Evolutionary conservation across 2,797 vertebrate species (phyloP), one percentile per base, ranked within the genome.

Genomic region (Falco naumanni): DNA sequence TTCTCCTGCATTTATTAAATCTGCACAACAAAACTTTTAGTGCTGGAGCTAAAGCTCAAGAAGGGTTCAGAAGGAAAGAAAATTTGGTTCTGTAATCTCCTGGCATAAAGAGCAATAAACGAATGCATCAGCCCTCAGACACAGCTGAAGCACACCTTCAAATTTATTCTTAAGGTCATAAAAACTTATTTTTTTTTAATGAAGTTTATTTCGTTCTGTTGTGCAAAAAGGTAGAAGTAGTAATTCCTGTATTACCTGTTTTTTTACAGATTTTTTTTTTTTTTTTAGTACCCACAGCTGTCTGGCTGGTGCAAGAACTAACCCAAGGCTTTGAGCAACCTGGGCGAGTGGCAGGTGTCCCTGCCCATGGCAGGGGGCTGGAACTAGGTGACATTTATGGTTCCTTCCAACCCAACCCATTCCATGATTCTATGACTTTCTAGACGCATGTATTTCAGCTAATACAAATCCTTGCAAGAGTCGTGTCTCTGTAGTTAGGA

Each of bases 21-120:
- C 60, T 83, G 51, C 24, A 43, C 60, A 87, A 56, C 1, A 1
- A 68, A 81, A n/a, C 26, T 37, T 63, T 11, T 34, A 51, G 31
- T 21, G 22, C 2, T 56, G 37, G 56, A 70, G 33, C 39, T 43
- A 74, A 80, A 47, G 26, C 56, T 63, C 48, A 59, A 6, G 21
- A 65, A 47, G 19, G 2, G 33, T 24, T 70, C 60, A 84, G 47
- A 29, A 65, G 53, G 70, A 43, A 82, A 66, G 34, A 51, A 72
- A 80, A n/a, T 2, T 6, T 45, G n/a, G 29, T 61, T 51, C 54
- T 77, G 37, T 28, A 50, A 66, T 26, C 88, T 59, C 47, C 80
- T 33, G 50, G 56, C 43, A 43, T 1, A 18, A 37, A 39, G 1
- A 8, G 3, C 0, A 3, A 82, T 16, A 39, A 85, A 31, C 70